These are phyloP conservation scores for Arctia plantaginis DNA, from an alignment of 2,888 invertebrate genomes.

Conservation along the genomic window DNA sequence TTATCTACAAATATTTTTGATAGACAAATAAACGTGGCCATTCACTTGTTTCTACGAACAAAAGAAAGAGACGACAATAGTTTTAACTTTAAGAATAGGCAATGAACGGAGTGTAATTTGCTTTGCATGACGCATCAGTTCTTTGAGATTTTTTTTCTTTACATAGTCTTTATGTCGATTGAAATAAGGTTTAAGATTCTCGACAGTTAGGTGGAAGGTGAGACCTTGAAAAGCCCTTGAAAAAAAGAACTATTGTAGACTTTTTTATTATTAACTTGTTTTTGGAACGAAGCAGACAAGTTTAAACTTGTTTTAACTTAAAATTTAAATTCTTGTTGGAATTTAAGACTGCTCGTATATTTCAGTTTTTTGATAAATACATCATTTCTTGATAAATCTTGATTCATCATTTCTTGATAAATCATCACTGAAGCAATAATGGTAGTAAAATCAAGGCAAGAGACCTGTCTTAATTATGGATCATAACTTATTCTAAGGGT, in stretches of 20 bases:
- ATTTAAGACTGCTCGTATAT: not conserved
- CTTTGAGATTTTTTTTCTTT: slow-evolving; percentile 20
- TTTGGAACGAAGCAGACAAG: not conserved
- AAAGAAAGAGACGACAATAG: slow-evolving; percentile 42
- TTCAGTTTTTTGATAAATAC: not conserved
- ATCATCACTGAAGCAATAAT: not conserved
- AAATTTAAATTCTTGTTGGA: not conserved
- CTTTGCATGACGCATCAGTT: slow-evolving; percentile 40
- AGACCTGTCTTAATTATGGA: not conserved
- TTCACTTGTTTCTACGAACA: slow-evolving; percentile 19
- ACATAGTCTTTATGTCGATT: slow-evolving; percentile 10
- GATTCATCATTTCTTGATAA: too few relatives aligned
- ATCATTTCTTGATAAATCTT: too few relatives aligned
- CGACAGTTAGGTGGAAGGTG: slow-evolving; percentile 25
- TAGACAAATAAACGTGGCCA: slow-evolving; percentile 8
- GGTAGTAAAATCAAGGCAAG: too few relatives aligned
- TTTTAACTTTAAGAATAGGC: slow-evolving; percentile 24
- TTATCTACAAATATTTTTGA: slow-evolving; percentile 9
- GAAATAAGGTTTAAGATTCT: slow-evolving; percentile 8
- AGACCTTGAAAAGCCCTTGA: slow-evolving; percentile 39
- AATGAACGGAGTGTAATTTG: slow-evolving; percentile 42
- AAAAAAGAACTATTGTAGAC: not conserved
- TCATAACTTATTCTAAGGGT: not conserved
- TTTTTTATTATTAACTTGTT: slow-evolving; percentile 4
- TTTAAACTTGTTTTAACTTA: not conserved